Evolutionary conservation across 2,113 vertebrate genomes (phyloP).

Genomic region (Meleagris gallopavo): DNA sequence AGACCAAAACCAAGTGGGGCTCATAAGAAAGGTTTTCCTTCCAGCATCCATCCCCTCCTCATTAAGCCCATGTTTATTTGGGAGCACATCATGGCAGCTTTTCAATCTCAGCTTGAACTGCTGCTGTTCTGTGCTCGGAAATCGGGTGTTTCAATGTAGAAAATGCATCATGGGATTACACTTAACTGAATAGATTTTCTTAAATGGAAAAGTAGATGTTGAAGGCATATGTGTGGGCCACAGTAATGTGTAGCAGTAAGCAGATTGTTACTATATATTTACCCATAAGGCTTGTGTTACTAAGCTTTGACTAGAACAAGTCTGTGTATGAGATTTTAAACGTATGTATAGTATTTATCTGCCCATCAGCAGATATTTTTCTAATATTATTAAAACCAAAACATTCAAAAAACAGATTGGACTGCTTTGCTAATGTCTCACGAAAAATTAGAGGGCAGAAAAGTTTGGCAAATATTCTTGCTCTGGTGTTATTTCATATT

Average conservation of each 20-base stretch:
- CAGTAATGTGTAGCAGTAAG: background rate
- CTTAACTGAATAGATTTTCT: background rate
- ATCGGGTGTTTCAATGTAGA: background rate
- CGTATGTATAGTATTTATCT: background rate
- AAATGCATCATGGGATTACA: background rate
- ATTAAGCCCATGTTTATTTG: constrained; percentile 45
- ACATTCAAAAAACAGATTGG: background rate
- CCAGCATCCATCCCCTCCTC: constrained; percentile 15
- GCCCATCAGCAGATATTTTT: background rate
- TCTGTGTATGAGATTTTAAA: background rate
- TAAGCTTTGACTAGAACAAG: background rate
- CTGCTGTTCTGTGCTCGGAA: background rate
- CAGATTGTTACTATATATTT: background rate
- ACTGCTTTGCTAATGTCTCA: background rate
- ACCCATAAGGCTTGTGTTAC: background rate
- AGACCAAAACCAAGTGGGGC: background rate
- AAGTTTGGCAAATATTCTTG: background rate
- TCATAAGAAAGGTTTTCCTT: constrained; percentile 30
- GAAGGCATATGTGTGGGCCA: background rate
- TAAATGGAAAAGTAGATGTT: background rate
- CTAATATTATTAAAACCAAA: background rate
- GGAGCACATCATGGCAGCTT: background rate
- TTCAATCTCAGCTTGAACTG: background rate
- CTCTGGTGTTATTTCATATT: background rate
- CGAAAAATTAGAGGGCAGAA: background rate